Base-by-base conservation (phyloP, 2,888 invertebrate species). In the Dusona sp. region DNA sequence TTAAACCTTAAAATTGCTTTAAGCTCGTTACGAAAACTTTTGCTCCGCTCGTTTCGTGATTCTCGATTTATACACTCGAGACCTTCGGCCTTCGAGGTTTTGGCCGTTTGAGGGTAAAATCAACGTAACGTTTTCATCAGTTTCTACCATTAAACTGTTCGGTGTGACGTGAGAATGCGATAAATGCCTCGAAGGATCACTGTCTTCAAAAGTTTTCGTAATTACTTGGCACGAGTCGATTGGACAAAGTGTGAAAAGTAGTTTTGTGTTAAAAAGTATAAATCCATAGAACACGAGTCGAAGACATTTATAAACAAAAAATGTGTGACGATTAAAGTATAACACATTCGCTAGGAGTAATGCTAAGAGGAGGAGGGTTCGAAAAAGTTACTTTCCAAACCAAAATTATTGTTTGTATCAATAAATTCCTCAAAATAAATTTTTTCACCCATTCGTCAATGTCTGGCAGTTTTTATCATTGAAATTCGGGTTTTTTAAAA, bases 41-140 rank as follows among this genome's bases (percentile, higher is more conserved):
- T 3, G 25, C 57, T 61, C 33, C 19, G 38, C 75, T 68, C 42
- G 42, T 79, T 79, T 80, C 65, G 77, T 65, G 83, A 54, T 54
- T 42, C 48, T 25, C 64, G 64, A 78, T 77, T 78, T 64, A 25
- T 67, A 7, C 68, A 54, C 78, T 48, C 70, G 42, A 42, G 84
- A 78, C 83, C 86, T 81, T 84, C 81, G 79, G 74, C 81, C 78
- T 86, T 84, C 68, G 86, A 57, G 81, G 16, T 68, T 79, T 80
- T 65, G 6, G 48, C 79, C 48, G 13, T 65, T 33, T 22, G 22
- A 38, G 51, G 16, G 11, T 38, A 67, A 7, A 67, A 36, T n/a
- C 45, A 22, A 9, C 25, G 25, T 38, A 16, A 38, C 33, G 54
- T 45, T 61, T 61, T n/a, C 64, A n/a, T 54, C 42, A 29, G n/a